A percentile compares a stretch with the other conserved stretches of the same genome.
Evolutionary conservation across 2,113 vertebrate species (phyloP).

Genomic region (Gulo gulo): DNA sequence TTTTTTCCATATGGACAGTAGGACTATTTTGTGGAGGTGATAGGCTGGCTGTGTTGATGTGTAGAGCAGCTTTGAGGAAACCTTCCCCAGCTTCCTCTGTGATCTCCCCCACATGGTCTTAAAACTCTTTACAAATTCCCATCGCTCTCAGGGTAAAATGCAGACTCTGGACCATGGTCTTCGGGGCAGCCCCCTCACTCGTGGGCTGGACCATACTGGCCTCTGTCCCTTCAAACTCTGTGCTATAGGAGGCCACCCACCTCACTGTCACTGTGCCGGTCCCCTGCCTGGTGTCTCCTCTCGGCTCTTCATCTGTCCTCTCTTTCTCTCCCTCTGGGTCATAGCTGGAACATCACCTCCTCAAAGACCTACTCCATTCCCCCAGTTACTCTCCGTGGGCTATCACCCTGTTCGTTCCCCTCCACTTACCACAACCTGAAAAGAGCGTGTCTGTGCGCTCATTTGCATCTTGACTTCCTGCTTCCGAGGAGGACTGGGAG

Average conservation of each 20-base stretch:
- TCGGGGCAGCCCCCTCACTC: not conserved
- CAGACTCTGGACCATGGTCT: not conserved
- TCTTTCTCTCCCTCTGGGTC: not conserved
- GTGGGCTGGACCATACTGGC: not conserved
- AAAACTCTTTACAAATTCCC: not conserved
- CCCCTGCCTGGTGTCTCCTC: not conserved
- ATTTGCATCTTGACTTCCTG: not conserved
- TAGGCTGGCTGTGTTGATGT: fast-evolving
- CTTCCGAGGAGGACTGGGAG: fast-evolving
- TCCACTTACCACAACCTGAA: not conserved
- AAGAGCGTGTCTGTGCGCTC: not conserved
- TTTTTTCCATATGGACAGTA: conserved; percentile 51
- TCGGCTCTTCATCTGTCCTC: not conserved
- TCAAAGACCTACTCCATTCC: not conserved
- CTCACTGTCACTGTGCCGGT: too few relatives aligned
- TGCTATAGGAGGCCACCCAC: too few relatives aligned
- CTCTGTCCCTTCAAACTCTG: not conserved
- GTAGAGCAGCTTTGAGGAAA: not conserved
- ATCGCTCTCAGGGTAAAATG: not conserved
- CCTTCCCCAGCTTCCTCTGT: not conserved
- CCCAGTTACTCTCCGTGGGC: too few relatives aligned
- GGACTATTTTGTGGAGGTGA: conserved; percentile 51
- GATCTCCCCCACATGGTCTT: not conserved
- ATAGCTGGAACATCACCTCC: not conserved
- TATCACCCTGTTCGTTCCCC: not conserved